phyloP scores from a whole-genome alignment of 2,113 vertebrate genomes.

The Xenopus tropicalis region UCB_Xtro_10.0 CM004448.2:128534001-128534500 shows the following conservation, averaged over 20 bases:
- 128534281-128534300: slow-evolving; percentile 24
- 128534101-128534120: not conserved
- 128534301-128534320: slow-evolving; percentile 17
- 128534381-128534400: not conserved
- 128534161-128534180: not conserved
- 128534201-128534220: slow-evolving; percentile 22
- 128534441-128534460: no score
- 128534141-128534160: not conserved
- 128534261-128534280: slow-evolving; percentile 16
- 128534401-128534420: no score
- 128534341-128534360: not conserved
- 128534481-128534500: no score
- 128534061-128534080: no score
- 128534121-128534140: not conserved
- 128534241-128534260: slow-evolving; percentile 24
- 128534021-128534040: no score
- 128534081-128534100: not conserved
- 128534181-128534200: slow-evolving; percentile 14
- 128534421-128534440: no score
- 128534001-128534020: no score
- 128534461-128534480: no score
- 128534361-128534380: not conserved
- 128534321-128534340: slow-evolving; percentile 10
- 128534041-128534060: no score
- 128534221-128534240: slow-evolving; percentile 30